Conservation (phyloP, 2,888 invertebrate genomes). For the Drosophila recens region DNA sequence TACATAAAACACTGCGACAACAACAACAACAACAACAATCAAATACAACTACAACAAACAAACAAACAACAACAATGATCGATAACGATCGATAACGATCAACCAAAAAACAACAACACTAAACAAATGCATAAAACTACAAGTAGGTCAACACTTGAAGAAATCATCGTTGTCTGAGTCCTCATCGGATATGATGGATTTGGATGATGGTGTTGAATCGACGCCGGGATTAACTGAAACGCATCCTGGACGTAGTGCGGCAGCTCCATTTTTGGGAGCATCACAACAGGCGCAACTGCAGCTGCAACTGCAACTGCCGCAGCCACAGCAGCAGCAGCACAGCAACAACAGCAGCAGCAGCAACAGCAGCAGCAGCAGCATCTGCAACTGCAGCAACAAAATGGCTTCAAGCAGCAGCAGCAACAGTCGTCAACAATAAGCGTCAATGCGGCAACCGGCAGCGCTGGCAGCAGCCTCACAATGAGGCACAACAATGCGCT, state of each 20-base stretch:
- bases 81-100: slow-evolving; percentile 16
- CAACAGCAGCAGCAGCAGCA: slow-evolving; percentile 65
- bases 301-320: slow-evolving; percentile 64
- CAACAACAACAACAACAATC: slow-evolving; percentile 22
- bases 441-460: slow-evolving; percentile 69
- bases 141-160: slow-evolving; percentile 94
- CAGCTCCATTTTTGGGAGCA: slow-evolving; percentile 86
- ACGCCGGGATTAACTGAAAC: slow-evolving; percentile 85
- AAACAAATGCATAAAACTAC: slow-evolving; percentile 77
- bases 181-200: slow-evolving; percentile 96
- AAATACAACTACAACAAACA: slow-evolving; percentile 35
- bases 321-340: slow-evolving; percentile 54
- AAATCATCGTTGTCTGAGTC: slow-evolving; percentile 95
- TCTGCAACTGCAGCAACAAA: slow-evolving; percentile 76
- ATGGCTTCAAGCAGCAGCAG: slow-evolving; percentile 78
- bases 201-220: slow-evolving; percentile 92
- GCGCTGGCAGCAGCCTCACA: slow-evolving; percentile 88
- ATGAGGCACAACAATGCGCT: slow-evolving; percentile 93
- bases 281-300: slow-evolving; percentile 61
- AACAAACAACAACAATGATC: slow-evolving; percentile 29
- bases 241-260: slow-evolving; percentile 84
- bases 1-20: slow-evolving; percentile 37
- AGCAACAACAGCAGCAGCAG: slow-evolving; percentile 67
- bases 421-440: slow-evolving; percentile 78
- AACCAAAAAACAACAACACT: slow-evolving; percentile 54